Evolutionary conservation across 2,888 invertebrate species (phyloP).

Genomic region (Tethea ocularis): DNA sequence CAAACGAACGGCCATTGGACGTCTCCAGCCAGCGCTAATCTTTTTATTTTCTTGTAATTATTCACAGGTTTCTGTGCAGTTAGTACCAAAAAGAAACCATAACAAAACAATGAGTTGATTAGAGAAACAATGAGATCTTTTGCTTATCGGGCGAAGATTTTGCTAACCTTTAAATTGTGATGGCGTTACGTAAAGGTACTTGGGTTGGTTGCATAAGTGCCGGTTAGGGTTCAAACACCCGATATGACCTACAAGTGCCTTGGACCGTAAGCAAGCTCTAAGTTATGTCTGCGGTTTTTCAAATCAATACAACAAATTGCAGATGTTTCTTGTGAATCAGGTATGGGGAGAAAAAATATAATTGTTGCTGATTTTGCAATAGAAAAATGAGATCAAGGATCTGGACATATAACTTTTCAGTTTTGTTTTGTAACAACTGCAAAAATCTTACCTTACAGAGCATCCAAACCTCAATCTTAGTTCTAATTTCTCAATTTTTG

Average conservation of each 20-base stretch:
- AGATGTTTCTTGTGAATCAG: background rate
- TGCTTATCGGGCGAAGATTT: background rate
- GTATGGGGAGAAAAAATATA: background rate
- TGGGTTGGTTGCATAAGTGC: constrained; percentile 36
- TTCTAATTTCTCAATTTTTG: too few species aligned
- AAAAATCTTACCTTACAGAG: too few species aligned
- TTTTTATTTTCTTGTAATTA: background rate
- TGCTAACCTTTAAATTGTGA: constrained; percentile 2
- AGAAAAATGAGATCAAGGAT: background rate
- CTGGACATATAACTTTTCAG: too few species aligned
- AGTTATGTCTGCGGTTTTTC: constrained; percentile 16
- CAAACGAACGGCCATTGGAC: constrained; percentile 57
- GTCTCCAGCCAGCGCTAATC: constrained; percentile 37
- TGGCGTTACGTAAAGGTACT: constrained; percentile 12
- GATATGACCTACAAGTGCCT: constrained; percentile 29
- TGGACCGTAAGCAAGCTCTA: constrained; percentile 15
- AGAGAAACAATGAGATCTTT: background rate
- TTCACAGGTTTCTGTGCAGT: background rate
- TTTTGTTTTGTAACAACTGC: too few species aligned
- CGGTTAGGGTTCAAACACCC: constrained; percentile 44
- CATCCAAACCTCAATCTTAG: too few species aligned
- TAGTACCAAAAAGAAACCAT: background rate
- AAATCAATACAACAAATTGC: constrained; percentile 1
- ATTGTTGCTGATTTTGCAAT: background rate
- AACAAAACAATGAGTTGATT: background rate